These are phyloP conservation scores for Mechanitis messenoides DNA, from an alignment of 2,888 invertebrate genomes.

Conservation along the genomic window DNA sequence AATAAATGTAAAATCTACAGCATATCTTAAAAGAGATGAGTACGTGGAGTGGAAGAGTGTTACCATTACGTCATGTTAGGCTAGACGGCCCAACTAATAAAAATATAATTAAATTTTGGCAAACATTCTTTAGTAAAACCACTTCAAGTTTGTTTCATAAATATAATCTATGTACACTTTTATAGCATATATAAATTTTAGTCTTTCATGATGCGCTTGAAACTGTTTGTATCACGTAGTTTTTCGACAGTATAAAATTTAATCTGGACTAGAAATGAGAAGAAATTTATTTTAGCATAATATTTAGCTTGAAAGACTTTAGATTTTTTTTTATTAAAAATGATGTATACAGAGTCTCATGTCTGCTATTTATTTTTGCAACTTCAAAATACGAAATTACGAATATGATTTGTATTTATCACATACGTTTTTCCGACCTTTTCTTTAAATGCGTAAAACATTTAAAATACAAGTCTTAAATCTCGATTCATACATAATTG, in stretches of 20 bases:
- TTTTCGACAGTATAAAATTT: constrained; percentile 3
- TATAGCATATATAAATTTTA: neutral
- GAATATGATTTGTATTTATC: no score
- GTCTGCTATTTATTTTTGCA: neutral
- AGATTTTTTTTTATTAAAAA: neutral
- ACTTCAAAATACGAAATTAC: no score
- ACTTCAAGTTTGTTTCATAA: neutral
- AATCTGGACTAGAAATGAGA: neutral
- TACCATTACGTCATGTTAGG: no score
- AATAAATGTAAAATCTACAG: no score
- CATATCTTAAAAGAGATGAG: no score
- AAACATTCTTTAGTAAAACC: neutral
- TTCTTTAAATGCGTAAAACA: neutral
- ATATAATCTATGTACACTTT: constrained; percentile 2
- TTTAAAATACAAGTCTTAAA: constrained; percentile 9
- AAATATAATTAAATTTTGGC: neutral
- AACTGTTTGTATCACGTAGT: constrained; percentile 3
- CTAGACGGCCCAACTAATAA: no score
- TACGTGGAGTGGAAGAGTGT: no score
- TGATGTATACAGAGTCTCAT: neutral
- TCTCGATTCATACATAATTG: constrained; percentile 12
- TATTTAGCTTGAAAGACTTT: neutral
- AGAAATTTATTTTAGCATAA: neutral
- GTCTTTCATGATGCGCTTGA: constrained; percentile 2
- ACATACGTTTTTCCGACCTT: neutral